A percentile compares a stretch with the other conserved stretches of the same genome.
phyloP scores from a whole-genome alignment of 2,888 invertebrate genomes.

The Cryptophagus acutangulus region DNA sequence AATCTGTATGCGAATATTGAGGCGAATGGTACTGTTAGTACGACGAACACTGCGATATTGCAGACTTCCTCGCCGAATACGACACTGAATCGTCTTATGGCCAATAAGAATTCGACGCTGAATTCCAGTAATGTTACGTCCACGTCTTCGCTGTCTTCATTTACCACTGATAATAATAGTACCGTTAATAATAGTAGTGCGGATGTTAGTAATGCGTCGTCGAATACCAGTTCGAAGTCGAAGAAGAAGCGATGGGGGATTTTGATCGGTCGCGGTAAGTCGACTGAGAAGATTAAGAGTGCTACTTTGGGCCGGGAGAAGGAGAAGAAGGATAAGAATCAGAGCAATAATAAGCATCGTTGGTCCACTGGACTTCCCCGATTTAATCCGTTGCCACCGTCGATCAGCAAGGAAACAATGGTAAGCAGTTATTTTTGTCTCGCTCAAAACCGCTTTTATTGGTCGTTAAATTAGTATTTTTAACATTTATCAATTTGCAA shows the following conservation, averaged over 20 bases:
- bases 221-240: conserved; percentile 30
- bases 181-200: conserved; percentile 23
- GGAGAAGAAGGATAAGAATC: conserved; percentile 50
- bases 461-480: no score
- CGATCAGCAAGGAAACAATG: conserved; percentile 76
- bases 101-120: conserved; percentile 16
- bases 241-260: conserved; percentile 66
- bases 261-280: conserved; percentile 59
- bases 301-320: conserved; percentile 67
- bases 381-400: conserved; percentile 66
- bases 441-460: conserved; percentile 2
- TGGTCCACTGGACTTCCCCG: conserved; percentile 71
- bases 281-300: conserved; percentile 57
- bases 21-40: conserved; percentile 11
- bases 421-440: conserved; percentile 50
- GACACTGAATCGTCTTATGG: conserved; percentile 2
- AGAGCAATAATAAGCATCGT: conserved; percentile 55
- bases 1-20: conserved; percentile 43
- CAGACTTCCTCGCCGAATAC: conserved; percentile 6
- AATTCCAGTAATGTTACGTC: conserved; percentile 8
- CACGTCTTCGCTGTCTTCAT: conserved; percentile 17
- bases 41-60: conserved; percentile 1
- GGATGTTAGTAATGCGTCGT: conserved; percentile 30
- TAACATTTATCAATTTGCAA: no score
- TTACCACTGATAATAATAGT: conserved; percentile 17